Conservation (phyloP, 2,888 invertebrate species). For the Diplolepis rosae region DNA sequence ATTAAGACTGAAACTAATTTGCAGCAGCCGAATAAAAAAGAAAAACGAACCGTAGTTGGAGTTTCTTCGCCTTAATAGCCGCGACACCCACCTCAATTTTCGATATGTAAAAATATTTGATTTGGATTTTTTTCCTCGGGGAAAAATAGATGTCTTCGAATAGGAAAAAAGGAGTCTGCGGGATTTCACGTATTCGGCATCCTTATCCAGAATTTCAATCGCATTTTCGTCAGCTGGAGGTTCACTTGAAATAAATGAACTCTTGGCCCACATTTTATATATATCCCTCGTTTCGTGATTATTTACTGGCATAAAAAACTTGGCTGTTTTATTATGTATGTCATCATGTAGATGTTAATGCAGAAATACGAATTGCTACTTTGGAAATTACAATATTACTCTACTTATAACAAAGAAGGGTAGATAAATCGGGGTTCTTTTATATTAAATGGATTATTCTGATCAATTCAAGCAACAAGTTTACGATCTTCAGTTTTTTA, state of each 20-base stretch:
- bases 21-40: not conserved
- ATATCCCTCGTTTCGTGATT: conserved; percentile 14
- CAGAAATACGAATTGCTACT: not conserved
- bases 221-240: conserved; percentile 67
- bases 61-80: not conserved
- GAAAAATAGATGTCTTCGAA: not conserved
- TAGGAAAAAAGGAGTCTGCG: conserved; percentile 18
- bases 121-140: conserved; percentile 27
- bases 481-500: not conserved
- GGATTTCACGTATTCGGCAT: conserved; percentile 51
- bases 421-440: not conserved
- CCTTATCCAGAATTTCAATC: conserved; percentile 65
- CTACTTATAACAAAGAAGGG: not conserved
- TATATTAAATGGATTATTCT: not conserved
- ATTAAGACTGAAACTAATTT: not conserved
- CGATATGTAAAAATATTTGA: conserved; percentile 22
- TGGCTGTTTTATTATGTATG: not conserved
- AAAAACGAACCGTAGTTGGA: not conserved
- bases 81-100: not conserved
- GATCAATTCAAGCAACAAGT: not conserved
- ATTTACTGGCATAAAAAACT: conserved; percentile 7
- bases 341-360: not conserved
- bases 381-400: not conserved
- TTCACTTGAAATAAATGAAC: conserved; percentile 71
- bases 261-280: conserved; percentile 67